phyloP scores from a whole-genome alignment of 2,113 vertebrate species.

The Heliornis fulica region DNA sequence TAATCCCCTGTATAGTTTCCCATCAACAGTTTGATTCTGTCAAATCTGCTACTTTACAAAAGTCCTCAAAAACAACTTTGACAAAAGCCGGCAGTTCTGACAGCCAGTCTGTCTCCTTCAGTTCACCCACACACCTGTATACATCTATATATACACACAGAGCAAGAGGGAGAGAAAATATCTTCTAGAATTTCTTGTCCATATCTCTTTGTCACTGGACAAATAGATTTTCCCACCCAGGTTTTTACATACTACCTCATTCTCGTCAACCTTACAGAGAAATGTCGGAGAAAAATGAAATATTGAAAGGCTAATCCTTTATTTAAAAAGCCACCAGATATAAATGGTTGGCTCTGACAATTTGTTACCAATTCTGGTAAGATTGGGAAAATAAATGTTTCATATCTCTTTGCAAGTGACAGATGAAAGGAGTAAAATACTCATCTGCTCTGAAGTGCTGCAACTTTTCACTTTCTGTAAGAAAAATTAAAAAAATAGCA shows the following conservation, averaged over 20 bases:
- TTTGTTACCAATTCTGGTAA: background rate
- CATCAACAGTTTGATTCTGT: background rate
- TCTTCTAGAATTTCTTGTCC: background rate
- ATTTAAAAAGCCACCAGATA: conserved; percentile 34
- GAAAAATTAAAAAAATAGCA: background rate
- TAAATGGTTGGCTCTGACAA: background rate
- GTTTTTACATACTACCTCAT: background rate
- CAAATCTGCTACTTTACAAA: background rate
- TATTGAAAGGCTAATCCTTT: conserved; percentile 25
- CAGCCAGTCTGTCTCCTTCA: background rate
- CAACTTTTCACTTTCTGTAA: background rate
- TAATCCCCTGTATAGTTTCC: background rate
- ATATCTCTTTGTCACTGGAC: background rate
- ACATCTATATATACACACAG: background rate
- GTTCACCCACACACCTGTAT: background rate
- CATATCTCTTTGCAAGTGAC: background rate
- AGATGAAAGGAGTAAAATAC: conserved; percentile 23
- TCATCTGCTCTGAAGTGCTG: background rate
- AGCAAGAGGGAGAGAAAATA: background rate
- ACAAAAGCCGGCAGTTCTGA: background rate
- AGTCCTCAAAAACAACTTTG: background rate
- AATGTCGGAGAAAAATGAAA: conserved; percentile 10
- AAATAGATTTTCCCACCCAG: background rate
- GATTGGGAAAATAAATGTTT: conserved; percentile 30
- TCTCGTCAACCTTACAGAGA: background rate